These are phyloP conservation scores for Phthorimaea operculella DNA, from an alignment of 1,140 invertebrate genomes.

Conservation along the genomic window DNA sequence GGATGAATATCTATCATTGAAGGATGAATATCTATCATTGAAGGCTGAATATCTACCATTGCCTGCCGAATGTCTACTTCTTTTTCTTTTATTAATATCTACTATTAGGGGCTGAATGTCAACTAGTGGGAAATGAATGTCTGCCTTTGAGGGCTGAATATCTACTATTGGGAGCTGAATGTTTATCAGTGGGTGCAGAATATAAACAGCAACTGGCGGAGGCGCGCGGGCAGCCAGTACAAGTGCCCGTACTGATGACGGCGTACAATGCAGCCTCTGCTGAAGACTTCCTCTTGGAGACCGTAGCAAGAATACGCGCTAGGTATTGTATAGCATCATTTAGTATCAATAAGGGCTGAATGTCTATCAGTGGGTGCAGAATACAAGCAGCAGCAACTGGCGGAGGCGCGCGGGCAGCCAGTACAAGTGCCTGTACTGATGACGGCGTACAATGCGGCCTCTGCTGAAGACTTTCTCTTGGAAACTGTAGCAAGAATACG, in stretches of 20 bases:
- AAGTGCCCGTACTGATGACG: constrained; percentile 79
- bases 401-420: constrained; percentile 56
- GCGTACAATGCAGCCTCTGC: constrained; percentile 78
- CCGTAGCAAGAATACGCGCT: constrained; percentile 79
- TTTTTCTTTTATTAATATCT: no score
- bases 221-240: constrained; percentile 54
- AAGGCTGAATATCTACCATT: no score
- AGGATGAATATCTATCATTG: no score
- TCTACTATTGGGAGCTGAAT: no score
- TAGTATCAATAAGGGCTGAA: no score
- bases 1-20: constrained; percentile 88
- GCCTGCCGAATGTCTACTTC: no score
- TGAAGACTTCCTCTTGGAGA: constrained; percentile 85
- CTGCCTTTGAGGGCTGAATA: no score
- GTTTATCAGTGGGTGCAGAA: constrained; percentile 81
- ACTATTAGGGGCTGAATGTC: no score
- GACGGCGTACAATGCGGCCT: constrained; percentile 78
- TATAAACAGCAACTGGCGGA: constrained; percentile 70
- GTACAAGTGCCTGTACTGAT: constrained; percentile 78
- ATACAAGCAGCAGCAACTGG: constrained; percentile 70
- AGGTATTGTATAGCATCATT: constrained; percentile 58
- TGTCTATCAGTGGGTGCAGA: constrained; percentile 84
- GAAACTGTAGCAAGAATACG: constrained; percentile 83
- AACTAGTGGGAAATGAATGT: no score
- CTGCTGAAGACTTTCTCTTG: constrained; percentile 82